Percentiles rank a stretch among this genome's conserved stretches.
These are phyloP conservation scores for Cheilosia urbana DNA, from an alignment of 2,888 invertebrate genomes.

Conservation along the genomic window DNA sequence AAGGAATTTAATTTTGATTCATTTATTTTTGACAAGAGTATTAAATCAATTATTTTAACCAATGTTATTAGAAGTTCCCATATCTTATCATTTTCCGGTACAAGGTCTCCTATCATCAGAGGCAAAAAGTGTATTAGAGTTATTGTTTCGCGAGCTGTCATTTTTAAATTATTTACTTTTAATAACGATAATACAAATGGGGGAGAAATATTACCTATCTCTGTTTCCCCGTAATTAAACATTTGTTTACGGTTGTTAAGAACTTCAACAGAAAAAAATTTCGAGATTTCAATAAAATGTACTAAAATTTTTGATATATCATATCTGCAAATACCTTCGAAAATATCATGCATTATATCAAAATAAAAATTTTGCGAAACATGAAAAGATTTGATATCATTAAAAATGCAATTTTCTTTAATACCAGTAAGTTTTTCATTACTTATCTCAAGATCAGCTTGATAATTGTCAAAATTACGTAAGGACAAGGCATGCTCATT, in stretches of 20 bases:
- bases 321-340: conserved; percentile 18
- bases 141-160: conserved; percentile 51
- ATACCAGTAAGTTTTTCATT: conserved; percentile 39
- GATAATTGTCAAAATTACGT: conserved; percentile 21
- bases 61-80: neutral
- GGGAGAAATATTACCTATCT: conserved; percentile 60
- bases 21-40: conserved; percentile 26
- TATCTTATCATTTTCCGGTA: no score
- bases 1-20: conserved; percentile 27
- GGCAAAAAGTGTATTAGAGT: conserved; percentile 54
- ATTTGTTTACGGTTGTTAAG: conserved; percentile 58
- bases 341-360: conserved; percentile 44
- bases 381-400: conserved; percentile 38
- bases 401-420: conserved; percentile 33
- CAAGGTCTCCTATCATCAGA: conserved; percentile 23
- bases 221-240: conserved; percentile 56
- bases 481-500: conserved; percentile 5
- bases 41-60: conserved; percentile 51
- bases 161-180: conserved; percentile 1
- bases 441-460: conserved; percentile 12
- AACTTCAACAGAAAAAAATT: conserved; percentile 48
- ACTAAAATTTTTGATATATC: neutral
- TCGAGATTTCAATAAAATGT: conserved; percentile 29
- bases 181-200: conserved; percentile 41
- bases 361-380: conserved; percentile 17